Base-by-base conservation (phyloP, 2,797 vertebrate genomes). In the Microcaecilia unicolor region DNA sequence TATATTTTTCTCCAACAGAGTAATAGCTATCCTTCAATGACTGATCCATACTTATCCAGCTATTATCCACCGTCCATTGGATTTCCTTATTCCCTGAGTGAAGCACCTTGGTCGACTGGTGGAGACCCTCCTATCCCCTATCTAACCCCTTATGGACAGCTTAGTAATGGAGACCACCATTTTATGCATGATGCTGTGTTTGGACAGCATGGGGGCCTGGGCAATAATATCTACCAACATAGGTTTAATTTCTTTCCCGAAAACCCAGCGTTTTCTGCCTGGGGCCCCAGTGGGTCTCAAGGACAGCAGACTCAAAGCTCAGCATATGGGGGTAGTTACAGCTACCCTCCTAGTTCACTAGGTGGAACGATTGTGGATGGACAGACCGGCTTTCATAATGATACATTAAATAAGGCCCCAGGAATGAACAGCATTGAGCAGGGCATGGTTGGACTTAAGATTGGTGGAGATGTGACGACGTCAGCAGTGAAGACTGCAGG, bases 21-120 rank as follows among this genome's bases (percentile, higher is more conserved):
- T 71, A 94, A 83, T 88, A 94, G 88, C 70, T 97, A 95, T 68
- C 92, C 93, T 74, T 97, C 93, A 67, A 94, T 97, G 88, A 93
- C 88, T 15, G 93, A 97, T 67, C 92, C 93, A 36, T 97, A 97
- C 72, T 59, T 97, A 69, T 86, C 93, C 72, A 94, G 89, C 83
- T 97, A 95, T 51, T 97, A 97, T 45, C 90, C 93, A 18, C 92
- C 91, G 10, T 94, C 93, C 36, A 93, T 97, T 55, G 89, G 92
- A 39, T 97, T 95, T 51, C 90, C 93, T 2, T 95, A 95, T 65
- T 91, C 93, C 25, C 87, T 97, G 67, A 94, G 81, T 61, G 93
- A 97, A 75, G 93, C 93, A 21, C 92, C 93, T 10, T 97, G 93
- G 93, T 97, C 93, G 25, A 96, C 92, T 4, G 93, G 92, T 44